Percentiles rank a stretch among this genome's conserved stretches.
Conservation (phyloP, 1,140 invertebrate species). For the Anadara kagoshimensis region DNA sequence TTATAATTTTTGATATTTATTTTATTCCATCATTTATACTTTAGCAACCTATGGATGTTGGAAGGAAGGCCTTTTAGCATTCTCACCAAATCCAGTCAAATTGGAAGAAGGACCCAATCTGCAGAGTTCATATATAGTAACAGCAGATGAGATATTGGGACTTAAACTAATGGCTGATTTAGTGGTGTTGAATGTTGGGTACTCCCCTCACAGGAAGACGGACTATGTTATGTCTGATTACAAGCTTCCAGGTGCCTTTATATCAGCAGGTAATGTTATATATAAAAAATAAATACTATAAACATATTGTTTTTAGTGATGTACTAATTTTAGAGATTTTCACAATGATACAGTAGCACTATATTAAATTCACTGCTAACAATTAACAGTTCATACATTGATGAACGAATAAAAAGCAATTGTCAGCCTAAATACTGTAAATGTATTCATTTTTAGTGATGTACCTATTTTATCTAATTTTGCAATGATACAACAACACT, state of each 20-base stretch:
- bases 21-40: constrained; percentile 4
- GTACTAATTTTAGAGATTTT: no score
- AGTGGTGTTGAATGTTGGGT: constrained; percentile 62
- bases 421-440: no score
- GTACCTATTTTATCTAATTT: no score
- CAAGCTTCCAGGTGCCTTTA: constrained; percentile 59
- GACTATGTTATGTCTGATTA: constrained; percentile 40
- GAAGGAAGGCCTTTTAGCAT: constrained; percentile 59
- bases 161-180: constrained; percentile 61
- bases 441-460: no score
- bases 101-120: constrained; percentile 34
- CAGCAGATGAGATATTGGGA: constrained; percentile 59
- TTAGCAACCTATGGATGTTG: constrained; percentile 65
- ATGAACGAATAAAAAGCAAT: no score
- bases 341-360: no score
- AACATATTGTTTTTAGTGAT: no score
- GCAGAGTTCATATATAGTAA: constrained; percentile 58
- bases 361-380: no score
- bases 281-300: neutral
- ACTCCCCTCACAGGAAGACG: constrained; percentile 41
- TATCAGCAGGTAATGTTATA: constrained; percentile 62
- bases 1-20: no score
- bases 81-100: constrained; percentile 54
- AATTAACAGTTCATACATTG: no score
- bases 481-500: no score